Evolutionary conservation across 2,888 invertebrate species (phyloP), one percentile per base, ranked within the genome.

Genomic region (Dinocampus coccinellae): DNA sequence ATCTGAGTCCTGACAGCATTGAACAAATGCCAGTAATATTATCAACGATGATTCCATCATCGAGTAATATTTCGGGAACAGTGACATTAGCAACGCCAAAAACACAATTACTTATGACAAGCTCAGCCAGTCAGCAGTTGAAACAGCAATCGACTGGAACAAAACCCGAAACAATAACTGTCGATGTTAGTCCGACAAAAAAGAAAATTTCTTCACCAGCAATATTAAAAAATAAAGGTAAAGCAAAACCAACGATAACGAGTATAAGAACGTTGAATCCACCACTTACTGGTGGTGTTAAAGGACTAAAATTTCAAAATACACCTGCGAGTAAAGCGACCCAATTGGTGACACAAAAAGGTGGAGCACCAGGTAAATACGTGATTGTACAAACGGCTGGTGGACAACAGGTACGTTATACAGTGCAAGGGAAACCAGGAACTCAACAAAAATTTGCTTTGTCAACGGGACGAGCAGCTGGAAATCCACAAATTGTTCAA

Each of bases 11-110:
- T 0, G 93, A 93, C 81, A 92, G 88, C 79, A 91, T 93, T 65
- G 92, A 93, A 78, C 92, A 92, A 81, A 91, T 93, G 90, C 92
- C 93, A 0, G 90, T 92, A 36, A 90, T 92, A 0, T 85, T 89
- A 76, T 87, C 89, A 0, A 80, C 86, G n/a, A 81, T 83, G 34
- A 80, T 86, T 66, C 82, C 69, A 24, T 52, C 62, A 10, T 36
- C 52, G 6, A 22, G n/a, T 47, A n/a, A 29, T 11, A 42, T 26
- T 36, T 10, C 71, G 6, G 68, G 58, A 20, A 42, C 73, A 6
- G 57, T 76, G 58, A 72, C 73, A 39, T 42, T 52, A 36, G 53
- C 75, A 62, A 16, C 69, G 72, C 3, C 69, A 61, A 53, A 16
- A 20, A 47, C 47, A 20, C 47, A 47, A 11, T 47, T 47, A 47